Base-by-base conservation (phyloP, 2,888 invertebrate species). In the Palloptera scutellata region DNA sequence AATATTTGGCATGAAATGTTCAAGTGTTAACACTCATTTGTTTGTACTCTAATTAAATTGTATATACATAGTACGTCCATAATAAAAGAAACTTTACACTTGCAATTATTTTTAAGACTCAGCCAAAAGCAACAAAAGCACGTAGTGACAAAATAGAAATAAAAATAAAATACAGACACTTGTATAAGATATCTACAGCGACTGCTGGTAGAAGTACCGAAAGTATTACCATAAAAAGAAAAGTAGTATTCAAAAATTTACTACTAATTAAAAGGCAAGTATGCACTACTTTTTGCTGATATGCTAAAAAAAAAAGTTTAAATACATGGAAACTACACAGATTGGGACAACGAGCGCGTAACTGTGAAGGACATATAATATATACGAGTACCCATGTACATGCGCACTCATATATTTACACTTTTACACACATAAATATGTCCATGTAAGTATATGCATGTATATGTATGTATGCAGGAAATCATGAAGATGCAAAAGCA, bases 241-340 rank as follows among this genome's bases (percentile, higher is more conserved):
- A 30, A 30, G 30, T 30, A 30, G 30, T 30, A 30, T 30, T 15
- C 48, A 51, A 55, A 52, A 52, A 41, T 69, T 63, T 59, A 48
- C 61, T 53, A 64, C 62, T 67, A 69, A 69, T 71, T 71, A 71
- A 68, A 71, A 71, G 65, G 64, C 61, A 63, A 67, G 61, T 69
- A 61, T 61, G 60, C 60, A 48, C 52, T 19, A 67, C 12, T 13
- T 13, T 13, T n/a, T 5, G 62, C 51, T 19, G 59, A 15, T 12
- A 53, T 17, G 66, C 40, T 11, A 13, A 43, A 40, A 53, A 4
- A 42, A 61, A 13, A 30, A 17, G 4, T 20, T 19, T 10, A 3
- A 1, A 54, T 54, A 54, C 2, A 51, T 17, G 15, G 53, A 53
- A n/a, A 15, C 13, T 30, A 45, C 17, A 17, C 19, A 17, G 30